Evolutionary conservation across 2,888 invertebrate species (phyloP).

Genomic region (Crossocerus cetratus): DNA sequence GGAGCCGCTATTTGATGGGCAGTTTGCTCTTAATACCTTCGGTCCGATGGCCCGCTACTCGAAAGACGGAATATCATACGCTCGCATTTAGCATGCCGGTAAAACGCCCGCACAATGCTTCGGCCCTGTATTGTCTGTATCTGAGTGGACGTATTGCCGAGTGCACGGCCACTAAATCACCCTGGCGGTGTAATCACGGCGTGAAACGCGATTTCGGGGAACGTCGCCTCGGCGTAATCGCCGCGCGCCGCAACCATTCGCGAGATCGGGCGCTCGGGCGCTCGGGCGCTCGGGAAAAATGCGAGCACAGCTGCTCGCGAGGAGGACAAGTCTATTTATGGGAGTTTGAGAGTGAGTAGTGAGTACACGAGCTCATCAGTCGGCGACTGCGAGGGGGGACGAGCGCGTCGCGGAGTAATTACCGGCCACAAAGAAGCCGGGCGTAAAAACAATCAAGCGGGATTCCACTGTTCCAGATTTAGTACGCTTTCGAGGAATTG

Average conservation of each 20-base stretch:
- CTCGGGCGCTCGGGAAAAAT: background rate
- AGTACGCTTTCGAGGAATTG: too few species aligned
- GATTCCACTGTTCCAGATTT: background rate
- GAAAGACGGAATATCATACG: background rate
- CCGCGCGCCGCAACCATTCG: conserved; percentile 14
- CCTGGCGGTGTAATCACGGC: conserved; percentile 19
- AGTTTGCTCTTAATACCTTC: background rate
- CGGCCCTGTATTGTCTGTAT: background rate
- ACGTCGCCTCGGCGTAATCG: conserved; percentile 24
- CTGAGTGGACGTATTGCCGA: background rate
- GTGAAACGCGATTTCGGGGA: conserved; percentile 34
- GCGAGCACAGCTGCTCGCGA: background rate
- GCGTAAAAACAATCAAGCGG: background rate
- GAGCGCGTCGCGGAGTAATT: background rate
- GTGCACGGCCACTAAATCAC: background rate
- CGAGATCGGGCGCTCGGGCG: too few species aligned
- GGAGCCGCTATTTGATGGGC: background rate
- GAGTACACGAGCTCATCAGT: background rate
- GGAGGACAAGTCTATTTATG: conserved; percentile 11
- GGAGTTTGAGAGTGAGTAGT: too few species aligned
- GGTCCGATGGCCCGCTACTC: background rate
- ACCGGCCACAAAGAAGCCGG: background rate
- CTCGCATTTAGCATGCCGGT: background rate
- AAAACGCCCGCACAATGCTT: background rate
- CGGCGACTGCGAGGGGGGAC: background rate